Conservation (phyloP, 1,140 invertebrate species). For the Procambarus virginalis region DNA sequence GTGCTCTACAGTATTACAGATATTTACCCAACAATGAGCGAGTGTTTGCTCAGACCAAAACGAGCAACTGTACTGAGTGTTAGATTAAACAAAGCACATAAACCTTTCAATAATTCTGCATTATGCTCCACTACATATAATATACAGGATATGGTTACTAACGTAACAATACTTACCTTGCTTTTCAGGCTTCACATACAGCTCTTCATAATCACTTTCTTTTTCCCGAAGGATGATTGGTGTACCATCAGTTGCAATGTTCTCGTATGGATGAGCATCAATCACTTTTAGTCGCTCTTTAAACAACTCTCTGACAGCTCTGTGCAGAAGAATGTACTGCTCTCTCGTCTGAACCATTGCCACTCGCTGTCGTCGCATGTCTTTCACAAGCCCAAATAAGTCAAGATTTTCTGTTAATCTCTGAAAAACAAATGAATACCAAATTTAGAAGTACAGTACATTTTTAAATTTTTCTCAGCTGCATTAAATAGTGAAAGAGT, state of each 20-base stretch:
- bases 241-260: slow-evolving; percentile 76
- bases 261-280: slow-evolving; percentile 79
- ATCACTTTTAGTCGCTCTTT: slow-evolving; percentile 78
- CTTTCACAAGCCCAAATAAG: slow-evolving; percentile 77
- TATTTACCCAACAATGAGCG: too few species aligned
- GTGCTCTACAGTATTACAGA: too few species aligned
- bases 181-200: slow-evolving; percentile 59
- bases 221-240: slow-evolving; percentile 72
- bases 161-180: slow-evolving; percentile 37
- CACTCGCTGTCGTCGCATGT: slow-evolving; percentile 79
- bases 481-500: too few species aligned
- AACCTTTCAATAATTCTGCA: too few species aligned
- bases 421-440: slow-evolving; percentile 74
- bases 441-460: too few species aligned
- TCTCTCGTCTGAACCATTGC: slow-evolving; percentile 80
- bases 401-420: slow-evolving; percentile 78
- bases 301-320: slow-evolving; percentile 78
- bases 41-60: too few species aligned
- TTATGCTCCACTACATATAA: too few species aligned
- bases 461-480: too few species aligned
- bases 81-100: too few species aligned
- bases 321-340: slow-evolving; percentile 77
- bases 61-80: too few species aligned
- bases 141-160: background rate
- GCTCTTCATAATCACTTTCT: slow-evolving; percentile 70